Conservation (phyloP, 2,113 vertebrate species). For the Lota lota region DNA sequence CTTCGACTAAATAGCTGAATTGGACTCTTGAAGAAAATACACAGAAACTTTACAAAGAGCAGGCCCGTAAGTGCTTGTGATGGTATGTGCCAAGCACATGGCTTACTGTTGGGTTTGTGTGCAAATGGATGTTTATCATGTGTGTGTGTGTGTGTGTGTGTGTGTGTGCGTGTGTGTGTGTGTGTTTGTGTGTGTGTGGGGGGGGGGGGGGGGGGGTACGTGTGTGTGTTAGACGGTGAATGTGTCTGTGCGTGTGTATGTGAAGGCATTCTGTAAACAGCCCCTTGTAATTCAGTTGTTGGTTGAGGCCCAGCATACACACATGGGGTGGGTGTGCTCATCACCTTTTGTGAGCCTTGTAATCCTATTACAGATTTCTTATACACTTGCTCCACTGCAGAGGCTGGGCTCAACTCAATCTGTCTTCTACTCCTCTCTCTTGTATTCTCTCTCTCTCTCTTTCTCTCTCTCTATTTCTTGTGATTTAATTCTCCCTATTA, state of each 20-base stretch:
- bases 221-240: not conserved
- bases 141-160: not conserved
- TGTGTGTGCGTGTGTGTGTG: not conserved
- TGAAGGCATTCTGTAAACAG: constrained; percentile 15
- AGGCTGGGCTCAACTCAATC: not conserved
- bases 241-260: not conserved
- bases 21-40: constrained; percentile 13
- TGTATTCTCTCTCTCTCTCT: not conserved
- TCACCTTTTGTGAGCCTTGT: constrained; percentile 31
- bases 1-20: not conserved
- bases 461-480: not conserved
- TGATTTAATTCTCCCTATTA: not conserved
- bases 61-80: not conserved
- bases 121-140: not conserved
- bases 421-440: not conserved
- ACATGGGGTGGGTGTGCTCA: constrained; percentile 14
- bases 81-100: not conserved
- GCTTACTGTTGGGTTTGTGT: not conserved
- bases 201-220: too few relatives aligned
- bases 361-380: constrained; percentile 33
- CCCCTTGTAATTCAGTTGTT: constrained; percentile 12
- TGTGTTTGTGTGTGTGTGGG: not conserved
- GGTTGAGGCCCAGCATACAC: constrained; percentile 8
- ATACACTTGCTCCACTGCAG: constrained; percentile 16
- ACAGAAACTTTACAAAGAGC: constrained; percentile 14